phyloP scores from a whole-genome alignment of 2,113 vertebrate genomes.

The Nycticorax nycticorax region DNA sequence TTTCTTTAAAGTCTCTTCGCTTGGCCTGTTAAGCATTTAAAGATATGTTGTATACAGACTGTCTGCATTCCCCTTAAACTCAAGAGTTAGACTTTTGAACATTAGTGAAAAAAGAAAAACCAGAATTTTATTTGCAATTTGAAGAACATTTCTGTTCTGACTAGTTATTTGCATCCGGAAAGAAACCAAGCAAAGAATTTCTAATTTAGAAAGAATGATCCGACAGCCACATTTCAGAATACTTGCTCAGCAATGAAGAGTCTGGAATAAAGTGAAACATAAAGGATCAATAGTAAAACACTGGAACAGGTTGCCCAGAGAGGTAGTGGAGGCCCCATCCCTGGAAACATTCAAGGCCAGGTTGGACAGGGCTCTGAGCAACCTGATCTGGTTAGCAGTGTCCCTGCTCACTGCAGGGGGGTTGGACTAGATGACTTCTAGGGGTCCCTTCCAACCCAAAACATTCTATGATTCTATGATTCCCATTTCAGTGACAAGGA shows the following conservation, averaged over 20 bases:
- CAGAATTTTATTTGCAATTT: background rate
- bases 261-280: background rate
- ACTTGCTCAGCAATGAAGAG: background rate
- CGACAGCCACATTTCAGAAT: background rate
- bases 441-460: too few relatives aligned
- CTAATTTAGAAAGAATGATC: background rate
- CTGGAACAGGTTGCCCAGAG: too few relatives aligned
- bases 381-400: too few relatives aligned
- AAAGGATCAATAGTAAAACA: conserved; percentile 20
- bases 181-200: background rate
- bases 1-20: background rate
- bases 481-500: conserved; percentile 21
- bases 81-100: background rate
- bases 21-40: background rate
- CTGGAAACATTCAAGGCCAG: too few relatives aligned
- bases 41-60: background rate
- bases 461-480: too few relatives aligned
- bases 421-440: too few relatives aligned
- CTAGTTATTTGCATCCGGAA: background rate
- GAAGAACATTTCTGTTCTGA: background rate
- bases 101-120: background rate
- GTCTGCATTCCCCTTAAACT: background rate
- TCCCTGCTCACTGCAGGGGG: too few relatives aligned
- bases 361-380: too few relatives aligned
- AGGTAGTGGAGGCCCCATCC: too few relatives aligned